These are phyloP conservation scores for Odontophorus gujanensis DNA, from an alignment of 2,113 vertebrate species.

Conservation along the genomic window DNA sequence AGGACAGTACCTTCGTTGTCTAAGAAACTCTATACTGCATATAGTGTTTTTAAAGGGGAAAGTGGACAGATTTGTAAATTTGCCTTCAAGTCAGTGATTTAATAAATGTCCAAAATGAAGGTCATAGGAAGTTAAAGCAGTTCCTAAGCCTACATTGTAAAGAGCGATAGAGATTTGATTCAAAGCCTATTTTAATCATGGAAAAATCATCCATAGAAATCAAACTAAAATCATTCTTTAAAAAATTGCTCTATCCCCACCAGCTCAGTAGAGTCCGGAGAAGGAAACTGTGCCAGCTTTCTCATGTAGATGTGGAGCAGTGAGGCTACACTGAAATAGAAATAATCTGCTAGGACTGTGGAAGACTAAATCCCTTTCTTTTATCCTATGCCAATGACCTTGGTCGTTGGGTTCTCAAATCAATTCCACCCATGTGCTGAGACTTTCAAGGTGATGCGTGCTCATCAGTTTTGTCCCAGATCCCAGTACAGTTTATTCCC, in stretches of 20 bases:
- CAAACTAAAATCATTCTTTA: neutral
- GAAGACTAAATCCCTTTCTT: neutral
- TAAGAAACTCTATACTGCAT: neutral
- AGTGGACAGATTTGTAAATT: neutral
- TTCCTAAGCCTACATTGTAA: neutral
- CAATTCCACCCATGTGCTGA: neutral
- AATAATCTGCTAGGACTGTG: neutral
- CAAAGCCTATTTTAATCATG: neutral
- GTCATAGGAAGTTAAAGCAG: neutral
- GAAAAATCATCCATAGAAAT: neutral
- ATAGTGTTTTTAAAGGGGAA: neutral
- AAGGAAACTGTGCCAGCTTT: neutral
- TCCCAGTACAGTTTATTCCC: neutral
- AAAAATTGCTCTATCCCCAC: neutral
- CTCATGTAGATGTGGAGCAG: neutral
- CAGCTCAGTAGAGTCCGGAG: neutral
- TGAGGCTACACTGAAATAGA: neutral
- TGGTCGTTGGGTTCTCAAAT: neutral
- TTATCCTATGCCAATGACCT: neutral
- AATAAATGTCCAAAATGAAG: neutral
- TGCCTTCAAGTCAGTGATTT: neutral
- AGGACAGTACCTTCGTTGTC: neutral
- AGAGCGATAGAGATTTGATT: neutral
- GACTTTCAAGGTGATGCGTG: rapidly evolving
- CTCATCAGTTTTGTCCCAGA: neutral